Percentiles rank a stretch among this genome's conserved stretches.
Evolutionary conservation across 2,888 invertebrate genomes (phyloP).

Genomic region (Herminia tarsipennalis): DNA sequence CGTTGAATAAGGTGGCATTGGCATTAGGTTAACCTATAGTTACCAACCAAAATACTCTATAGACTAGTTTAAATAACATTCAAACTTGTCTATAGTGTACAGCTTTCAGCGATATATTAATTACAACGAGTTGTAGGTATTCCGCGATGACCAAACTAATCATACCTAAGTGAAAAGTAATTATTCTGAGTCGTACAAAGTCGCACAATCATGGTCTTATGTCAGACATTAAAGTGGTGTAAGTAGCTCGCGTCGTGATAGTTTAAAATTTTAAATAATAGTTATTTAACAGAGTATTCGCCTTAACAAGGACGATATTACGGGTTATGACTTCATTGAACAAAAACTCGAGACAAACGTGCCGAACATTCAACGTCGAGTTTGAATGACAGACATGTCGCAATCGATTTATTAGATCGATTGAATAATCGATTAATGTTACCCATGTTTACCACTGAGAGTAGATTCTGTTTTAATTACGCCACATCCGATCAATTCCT

Average conservation of each 20-base stretch:
- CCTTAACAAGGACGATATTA: constrained; percentile 57
- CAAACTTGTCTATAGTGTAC: no score
- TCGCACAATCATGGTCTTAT: constrained; percentile 6
- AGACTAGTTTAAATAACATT: no score
- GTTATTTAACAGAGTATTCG: constrained; percentile 23
- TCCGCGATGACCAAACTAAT: constrained; percentile 3
- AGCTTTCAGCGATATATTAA: no score
- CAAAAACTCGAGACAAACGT: constrained; percentile 59
- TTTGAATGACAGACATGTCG: constrained; percentile 51
- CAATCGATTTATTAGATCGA: constrained; percentile 51
- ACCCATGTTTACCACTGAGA: constrained; percentile 26
- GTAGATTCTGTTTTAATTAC: constrained; percentile 3
- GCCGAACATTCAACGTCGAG: constrained; percentile 48
- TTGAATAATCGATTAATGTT: constrained; percentile 44
- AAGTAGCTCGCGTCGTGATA: constrained; percentile 6
- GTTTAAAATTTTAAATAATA: constrained; percentile 25
- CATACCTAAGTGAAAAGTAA: constrained; percentile 11
- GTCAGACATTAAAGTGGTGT: constrained; percentile 13
- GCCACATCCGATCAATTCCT: neutral
- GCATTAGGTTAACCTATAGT: no score
- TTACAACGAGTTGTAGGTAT: no score
- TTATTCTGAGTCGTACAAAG: neutral
- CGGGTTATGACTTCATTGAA: constrained; percentile 62
- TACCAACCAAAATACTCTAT: no score
- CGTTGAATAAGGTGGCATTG: no score